Evolutionary conservation across 2,113 vertebrate genomes (phyloP), one percentile per base, ranked within the genome.

Genomic region (Psilopsiagon aymara): DNA sequence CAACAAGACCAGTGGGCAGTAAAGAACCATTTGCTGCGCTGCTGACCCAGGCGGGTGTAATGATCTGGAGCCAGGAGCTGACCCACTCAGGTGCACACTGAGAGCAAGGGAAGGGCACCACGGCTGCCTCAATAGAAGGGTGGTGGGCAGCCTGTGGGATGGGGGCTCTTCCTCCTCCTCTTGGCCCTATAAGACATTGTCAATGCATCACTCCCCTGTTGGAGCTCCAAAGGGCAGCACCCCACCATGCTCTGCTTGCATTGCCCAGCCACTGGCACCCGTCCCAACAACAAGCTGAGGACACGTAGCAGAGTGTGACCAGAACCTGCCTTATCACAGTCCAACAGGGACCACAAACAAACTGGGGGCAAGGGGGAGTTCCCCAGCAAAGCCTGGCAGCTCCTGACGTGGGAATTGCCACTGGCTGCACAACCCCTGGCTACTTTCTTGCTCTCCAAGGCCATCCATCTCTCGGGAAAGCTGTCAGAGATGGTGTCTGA

Each of bases 241-340:
- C 33, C n/a, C 13, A 12, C n/a, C 3, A 0, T 20, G 47, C 4
- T 51, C 18, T 7, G 0, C 33, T 81, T 83, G 60, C 35, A 7
- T 28, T 13, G 12, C 28, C 57, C 29, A 28, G 64, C 60, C 2
- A 0, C 44, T 77, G 86, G 74, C 12, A 0, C 15, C 70, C 0
- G 15, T 87, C 88, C 82, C 55, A n/a, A 52, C 67, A 75, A 44
- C 52, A 46, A 0, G 1, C 62, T 4, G 75, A 88, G 77, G 86
- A 44, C 64, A 66, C 53, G 59, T 91, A 94, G 76, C 71, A 88
- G 95, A 86, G 67, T 93, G 87, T 94, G 92, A 95, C 96, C 76
- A 60, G 91, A 96, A 74, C 68, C 92, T 91, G 87, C 96, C 80
- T 94, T 96, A 95, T 97, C 94, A 25, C 69, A 0, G 37, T 82